Evolutionary conservation across 2,797 vertebrate species (phyloP).

Genomic region (Brotula barbata): DNA sequence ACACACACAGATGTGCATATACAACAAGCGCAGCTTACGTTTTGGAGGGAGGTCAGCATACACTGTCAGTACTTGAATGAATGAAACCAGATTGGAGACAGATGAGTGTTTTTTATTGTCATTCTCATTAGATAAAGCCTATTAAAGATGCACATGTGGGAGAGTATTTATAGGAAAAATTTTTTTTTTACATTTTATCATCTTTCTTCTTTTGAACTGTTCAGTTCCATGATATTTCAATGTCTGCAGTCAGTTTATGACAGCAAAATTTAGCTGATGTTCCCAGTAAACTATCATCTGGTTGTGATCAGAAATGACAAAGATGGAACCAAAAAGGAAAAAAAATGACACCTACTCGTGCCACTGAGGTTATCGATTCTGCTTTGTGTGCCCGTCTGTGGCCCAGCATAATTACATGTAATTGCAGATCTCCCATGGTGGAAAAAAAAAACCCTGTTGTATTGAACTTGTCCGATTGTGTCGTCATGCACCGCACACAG

Average conservation of each 20-base stretch:
- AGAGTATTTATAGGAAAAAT: too few species aligned
- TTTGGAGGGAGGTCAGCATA: slow-evolving; percentile 47
- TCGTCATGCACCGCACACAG: background rate
- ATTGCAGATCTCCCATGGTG: slow-evolving; percentile 14
- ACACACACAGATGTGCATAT: slow-evolving; percentile 2
- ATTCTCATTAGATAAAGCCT: slow-evolving; percentile 18
- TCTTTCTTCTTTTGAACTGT: too few species aligned
- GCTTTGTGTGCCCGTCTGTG: slow-evolving; percentile 9
- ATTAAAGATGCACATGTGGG: too few species aligned
- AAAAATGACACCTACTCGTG: slow-evolving; percentile 1
- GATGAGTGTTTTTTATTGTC: slow-evolving; percentile 28
- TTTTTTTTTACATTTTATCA: too few species aligned
- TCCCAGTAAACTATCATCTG: slow-evolving; percentile 12
- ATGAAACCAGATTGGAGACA: slow-evolving; percentile 12
- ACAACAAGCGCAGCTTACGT: slow-evolving; percentile 35
- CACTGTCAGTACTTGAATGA: slow-evolving; percentile 27
- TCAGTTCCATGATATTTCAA: too few species aligned
- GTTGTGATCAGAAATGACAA: too few species aligned
- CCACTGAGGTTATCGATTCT: slow-evolving; percentile 45
- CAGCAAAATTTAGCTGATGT: slow-evolving; percentile 3
- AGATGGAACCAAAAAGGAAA: too few species aligned
- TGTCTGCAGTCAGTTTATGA: background rate
- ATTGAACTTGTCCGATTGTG: slow-evolving; percentile 12
- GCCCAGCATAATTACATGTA: slow-evolving; percentile 17
- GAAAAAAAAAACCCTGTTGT: slow-evolving; percentile 20